Evolutionary conservation across 2,797 vertebrate genomes (phyloP).

Genomic region (Hypotaenidia philippensis): DNA sequence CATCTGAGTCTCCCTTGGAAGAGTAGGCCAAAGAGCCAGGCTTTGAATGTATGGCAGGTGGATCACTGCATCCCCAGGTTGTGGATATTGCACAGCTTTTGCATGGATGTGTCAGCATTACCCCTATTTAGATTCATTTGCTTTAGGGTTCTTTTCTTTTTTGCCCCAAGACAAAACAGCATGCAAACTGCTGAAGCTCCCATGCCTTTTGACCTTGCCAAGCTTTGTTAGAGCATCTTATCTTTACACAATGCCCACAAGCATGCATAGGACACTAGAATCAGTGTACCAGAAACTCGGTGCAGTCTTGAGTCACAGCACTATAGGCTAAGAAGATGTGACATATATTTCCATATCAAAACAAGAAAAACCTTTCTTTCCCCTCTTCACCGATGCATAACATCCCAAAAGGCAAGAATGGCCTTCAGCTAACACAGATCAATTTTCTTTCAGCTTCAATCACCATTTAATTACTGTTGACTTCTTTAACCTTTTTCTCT

Average conservation of each 20-base stretch:
- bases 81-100: background rate
- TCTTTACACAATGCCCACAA: slow-evolving; percentile 74
- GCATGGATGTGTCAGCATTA: background rate
- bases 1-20: background rate
- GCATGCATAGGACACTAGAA: slow-evolving; percentile 67
- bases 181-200: slow-evolving; percentile 65
- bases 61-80: background rate
- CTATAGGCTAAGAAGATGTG: slow-evolving; percentile 72
- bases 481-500: slow-evolving; percentile 80
- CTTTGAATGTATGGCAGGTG: background rate
- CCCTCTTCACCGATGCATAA: slow-evolving; percentile 68
- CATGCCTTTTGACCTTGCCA: slow-evolving; percentile 69
- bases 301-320: slow-evolving; percentile 67
- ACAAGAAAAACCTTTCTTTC: slow-evolving; percentile 75
- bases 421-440: slow-evolving; percentile 79
- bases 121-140: slow-evolving; percentile 23
- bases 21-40: background rate
- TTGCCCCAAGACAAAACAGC: slow-evolving; percentile 37
- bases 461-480: slow-evolving; percentile 81
- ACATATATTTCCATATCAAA: slow-evolving; percentile 78
- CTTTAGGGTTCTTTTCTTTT: slow-evolving; percentile 18
- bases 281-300: slow-evolving; percentile 57
- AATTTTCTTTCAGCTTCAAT: slow-evolving; percentile 79
- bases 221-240: slow-evolving; percentile 73
- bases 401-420: slow-evolving; percentile 79